Evolutionary conservation across 2,888 invertebrate genomes (phyloP).

Genomic region (Chloroclysta siterata): DNA sequence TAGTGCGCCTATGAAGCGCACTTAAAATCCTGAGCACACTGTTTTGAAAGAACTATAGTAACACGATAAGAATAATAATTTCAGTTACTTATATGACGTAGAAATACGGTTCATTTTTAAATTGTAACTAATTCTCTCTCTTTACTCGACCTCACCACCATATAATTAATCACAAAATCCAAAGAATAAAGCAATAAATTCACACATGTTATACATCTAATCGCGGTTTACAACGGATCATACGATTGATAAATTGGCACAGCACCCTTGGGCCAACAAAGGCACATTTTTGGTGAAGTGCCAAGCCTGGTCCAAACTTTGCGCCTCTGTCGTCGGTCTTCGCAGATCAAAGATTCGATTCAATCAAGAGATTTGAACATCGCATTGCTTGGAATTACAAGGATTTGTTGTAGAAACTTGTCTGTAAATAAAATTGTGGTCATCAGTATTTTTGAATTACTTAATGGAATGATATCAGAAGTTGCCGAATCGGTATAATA

Average conservation of each 20-base stretch:
- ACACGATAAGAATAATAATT: too few relatives aligned
- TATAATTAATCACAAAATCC: not conserved
- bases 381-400: slow-evolving; percentile 7
- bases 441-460: not conserved
- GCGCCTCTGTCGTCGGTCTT: slow-evolving; percentile 29
- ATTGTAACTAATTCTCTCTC: not conserved
- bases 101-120: too few relatives aligned
- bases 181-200: slow-evolving; percentile 8
- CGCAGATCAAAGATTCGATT: slow-evolving; percentile 34
- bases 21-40: too few relatives aligned
- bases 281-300: slow-evolving; percentile 35
- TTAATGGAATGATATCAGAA: too few relatives aligned
- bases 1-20: too few relatives aligned
- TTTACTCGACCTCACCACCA: not conserved
- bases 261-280: slow-evolving; percentile 31
- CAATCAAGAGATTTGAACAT: slow-evolving; percentile 5
- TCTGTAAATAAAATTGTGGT: not conserved
- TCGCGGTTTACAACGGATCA: slow-evolving; percentile 15
- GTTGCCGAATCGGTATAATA: too few relatives aligned
- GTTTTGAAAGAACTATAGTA: too few relatives aligned
- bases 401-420: slow-evolving; percentile 6
- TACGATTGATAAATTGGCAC: slow-evolving; percentile 35
- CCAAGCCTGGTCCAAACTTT: slow-evolving; percentile 37
- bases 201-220: slow-evolving; percentile 11
- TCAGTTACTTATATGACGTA: too few relatives aligned